phyloP scores from a whole-genome alignment of 2,888 invertebrate genomes.

The Drosophila ustulata region DNA sequence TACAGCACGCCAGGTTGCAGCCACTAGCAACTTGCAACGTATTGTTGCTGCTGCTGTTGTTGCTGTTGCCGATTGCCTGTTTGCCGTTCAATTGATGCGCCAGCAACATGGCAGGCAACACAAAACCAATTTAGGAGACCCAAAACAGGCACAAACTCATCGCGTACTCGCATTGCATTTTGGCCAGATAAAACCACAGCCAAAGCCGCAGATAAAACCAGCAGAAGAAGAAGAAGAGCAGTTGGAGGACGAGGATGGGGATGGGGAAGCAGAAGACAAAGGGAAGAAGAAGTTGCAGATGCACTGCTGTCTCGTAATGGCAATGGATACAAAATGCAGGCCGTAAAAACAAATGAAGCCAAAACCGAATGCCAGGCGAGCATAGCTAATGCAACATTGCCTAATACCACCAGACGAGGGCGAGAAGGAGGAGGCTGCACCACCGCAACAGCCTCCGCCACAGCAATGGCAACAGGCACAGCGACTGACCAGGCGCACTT shows the following conservation, averaged over 20 bases:
- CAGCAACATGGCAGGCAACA: constrained; percentile 73
- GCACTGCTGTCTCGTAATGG: constrained; percentile 48
- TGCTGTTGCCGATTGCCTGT: constrained; percentile 32
- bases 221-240: background rate
- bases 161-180: constrained; percentile 38
- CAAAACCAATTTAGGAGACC: constrained; percentile 75
- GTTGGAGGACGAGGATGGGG: background rate
- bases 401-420: constrained; percentile 59
- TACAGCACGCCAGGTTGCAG: constrained; percentile 54
- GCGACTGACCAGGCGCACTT: constrained; percentile 67
- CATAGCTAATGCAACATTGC: constrained; percentile 71
- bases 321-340: constrained; percentile 70
- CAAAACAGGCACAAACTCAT: constrained; percentile 71
- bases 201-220: constrained; percentile 13
- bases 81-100: constrained; percentile 73
- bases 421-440: background rate
- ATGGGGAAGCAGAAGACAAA: background rate
- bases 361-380: constrained; percentile 64
- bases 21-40: constrained; percentile 26
- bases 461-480: background rate
- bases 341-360: constrained; percentile 79
- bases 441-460: background rate
- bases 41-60: constrained; percentile 23
- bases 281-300: constrained; percentile 22
- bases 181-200: constrained; percentile 43